phyloP scores from a whole-genome alignment of 2,888 invertebrate genomes.

The Tortricodes alternella region DNA sequence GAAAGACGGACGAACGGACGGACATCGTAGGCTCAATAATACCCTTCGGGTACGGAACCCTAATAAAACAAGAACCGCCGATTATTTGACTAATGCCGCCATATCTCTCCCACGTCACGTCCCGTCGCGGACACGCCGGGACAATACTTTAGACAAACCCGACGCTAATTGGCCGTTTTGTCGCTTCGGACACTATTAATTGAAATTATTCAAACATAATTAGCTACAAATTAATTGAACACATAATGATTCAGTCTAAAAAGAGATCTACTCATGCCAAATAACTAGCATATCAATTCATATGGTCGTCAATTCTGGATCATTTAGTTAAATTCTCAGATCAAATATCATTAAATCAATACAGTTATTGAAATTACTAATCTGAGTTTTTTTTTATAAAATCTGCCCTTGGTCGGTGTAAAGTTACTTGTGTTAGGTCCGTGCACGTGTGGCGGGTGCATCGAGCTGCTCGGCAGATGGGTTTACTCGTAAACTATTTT shows the following conservation, averaged over 20 bases:
- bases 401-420: background rate
- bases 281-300: too few relatives aligned
- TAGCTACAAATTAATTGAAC: background rate
- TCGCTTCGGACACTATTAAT: background rate
- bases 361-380: too few relatives aligned
- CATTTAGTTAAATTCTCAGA: too few relatives aligned
- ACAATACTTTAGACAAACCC: slow-evolving; percentile 18
- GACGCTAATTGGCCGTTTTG: slow-evolving; percentile 18
- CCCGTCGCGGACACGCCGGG: slow-evolving; percentile 23
- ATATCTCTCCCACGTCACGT: slow-evolving; percentile 52
- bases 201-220: background rate
- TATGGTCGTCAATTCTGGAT: too few relatives aligned
- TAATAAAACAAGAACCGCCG: slow-evolving; percentile 40
- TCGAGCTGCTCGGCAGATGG: slow-evolving; percentile 11
- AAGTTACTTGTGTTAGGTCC: background rate
- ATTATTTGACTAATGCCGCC: slow-evolving; percentile 54
- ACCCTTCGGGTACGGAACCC: too few relatives aligned
- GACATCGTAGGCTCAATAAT: too few relatives aligned
- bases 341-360: too few relatives aligned
- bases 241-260: background rate
- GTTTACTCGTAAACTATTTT: slow-evolving; percentile 4
- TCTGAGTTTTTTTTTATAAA: background rate
- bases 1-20: too few relatives aligned
- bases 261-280: too few relatives aligned
- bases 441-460: slow-evolving; percentile 13